Base-by-base conservation (phyloP, 2,113 vertebrate genomes). In the Gopherus evgoodei region DNA sequence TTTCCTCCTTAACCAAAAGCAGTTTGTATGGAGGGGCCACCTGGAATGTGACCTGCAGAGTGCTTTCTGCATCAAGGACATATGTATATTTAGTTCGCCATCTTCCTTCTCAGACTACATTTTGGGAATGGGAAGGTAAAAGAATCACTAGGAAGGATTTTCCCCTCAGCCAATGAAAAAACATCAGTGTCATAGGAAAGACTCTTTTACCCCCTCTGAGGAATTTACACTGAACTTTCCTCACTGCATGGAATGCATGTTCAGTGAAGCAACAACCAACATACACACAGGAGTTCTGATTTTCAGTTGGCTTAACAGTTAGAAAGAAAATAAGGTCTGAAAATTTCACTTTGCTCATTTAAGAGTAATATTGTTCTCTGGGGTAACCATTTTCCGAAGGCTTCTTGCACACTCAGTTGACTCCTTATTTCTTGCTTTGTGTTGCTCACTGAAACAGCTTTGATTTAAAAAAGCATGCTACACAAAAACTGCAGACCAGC, bases 101-200 rank as follows among this genome's bases (percentile, higher is more conserved):
- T 57, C 0, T 75, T 42, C 42, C 75, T 44, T 47, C 22, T 44
- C 12, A 27, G 22, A 1, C 42, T 5, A 38, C 2, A 38, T 79
- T 94, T 93, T 35, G 56, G 83, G 54, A 0, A 0, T 0, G 11
- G 53, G 90, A 88, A 27, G 90, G 78, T 38, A 94, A 91, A 93
- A 80, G 83, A 89, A 95, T 95, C 54, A 80, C 85, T n/a, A 76
- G 49, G 14, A 22, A 90, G 90, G 42, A 65, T 44, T 38, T 78
- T 11, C 0, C 2, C 50, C 50, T 49, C 89, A 84, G 83, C 1
- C 83, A 92, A 31, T 3, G 56, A 89, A 75, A 90, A 62, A 59
- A 22, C 83, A 2, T 8, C 62, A 42, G 93, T 50, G 93, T 65
- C 96, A 95, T 90, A 96, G 93, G 94, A 97, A 97, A 91, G 79